Conservation (phyloP, 2,113 vertebrate genomes). For the Abramis brama region DNA sequence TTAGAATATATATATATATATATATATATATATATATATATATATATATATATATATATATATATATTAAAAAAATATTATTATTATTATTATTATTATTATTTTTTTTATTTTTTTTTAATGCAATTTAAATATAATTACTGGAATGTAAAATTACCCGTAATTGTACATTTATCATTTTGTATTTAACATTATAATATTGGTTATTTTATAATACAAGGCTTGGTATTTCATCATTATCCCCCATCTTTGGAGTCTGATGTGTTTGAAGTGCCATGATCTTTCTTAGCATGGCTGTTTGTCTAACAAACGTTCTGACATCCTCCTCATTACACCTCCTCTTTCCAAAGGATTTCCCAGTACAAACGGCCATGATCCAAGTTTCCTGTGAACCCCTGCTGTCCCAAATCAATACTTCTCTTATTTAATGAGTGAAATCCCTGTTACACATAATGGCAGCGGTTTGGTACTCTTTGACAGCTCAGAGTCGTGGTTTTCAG, state of each 20-base stretch:
- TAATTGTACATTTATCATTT: too few species aligned
- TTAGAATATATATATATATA: too few species aligned
- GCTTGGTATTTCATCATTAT: not conserved
- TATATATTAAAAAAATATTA: too few species aligned
- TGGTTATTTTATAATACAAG: not conserved
- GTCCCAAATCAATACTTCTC: conserved; percentile 70
- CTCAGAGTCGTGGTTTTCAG: conserved; percentile 58
- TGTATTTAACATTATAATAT: too few species aligned
- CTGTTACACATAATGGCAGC: conserved; percentile 68
- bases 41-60: too few species aligned
- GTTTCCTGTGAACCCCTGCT: conserved; percentile 51
- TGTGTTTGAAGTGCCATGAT: not conserved
- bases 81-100: too few species aligned
- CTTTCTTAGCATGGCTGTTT: not conserved
- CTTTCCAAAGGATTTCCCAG: conserved; percentile 16
- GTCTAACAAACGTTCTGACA: not conserved
- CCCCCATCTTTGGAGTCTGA: not conserved
- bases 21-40: too few species aligned
- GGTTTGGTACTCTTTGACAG: conserved; percentile 67
- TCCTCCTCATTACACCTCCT: not conserved
- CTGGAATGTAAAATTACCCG: too few species aligned
- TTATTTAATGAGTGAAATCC: conserved; percentile 72
- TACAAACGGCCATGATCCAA: conserved; percentile 39
- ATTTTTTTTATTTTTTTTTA: too few species aligned
- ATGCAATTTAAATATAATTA: too few species aligned